A percentile compares a stretch with the other conserved stretches of the same genome.
Conservation (phyloP, 2,113 vertebrate genomes). For the Ancistrus triradiatus region DNA sequence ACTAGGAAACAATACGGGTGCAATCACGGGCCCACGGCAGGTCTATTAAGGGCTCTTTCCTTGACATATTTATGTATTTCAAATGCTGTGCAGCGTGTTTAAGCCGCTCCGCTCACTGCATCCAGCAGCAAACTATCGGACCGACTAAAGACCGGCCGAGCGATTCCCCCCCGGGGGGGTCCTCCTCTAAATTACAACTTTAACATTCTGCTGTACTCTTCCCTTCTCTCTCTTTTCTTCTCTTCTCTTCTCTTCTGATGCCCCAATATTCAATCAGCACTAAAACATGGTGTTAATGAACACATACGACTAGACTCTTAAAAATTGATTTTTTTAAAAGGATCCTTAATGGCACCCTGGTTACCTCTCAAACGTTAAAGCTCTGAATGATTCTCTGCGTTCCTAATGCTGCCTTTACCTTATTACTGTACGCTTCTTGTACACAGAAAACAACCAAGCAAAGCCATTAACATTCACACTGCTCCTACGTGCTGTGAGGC, state of each 20-base stretch:
- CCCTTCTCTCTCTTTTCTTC: not conserved
- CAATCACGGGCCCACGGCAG: slow-evolving; percentile 93
- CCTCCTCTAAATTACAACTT: slow-evolving; percentile 12
- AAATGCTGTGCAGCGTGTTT: slow-evolving; percentile 88
- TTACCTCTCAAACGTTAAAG: not conserved
- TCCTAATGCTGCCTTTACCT: no score
- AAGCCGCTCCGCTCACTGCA: slow-evolving; percentile 85
- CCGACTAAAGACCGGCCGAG: slow-evolving; percentile 31
- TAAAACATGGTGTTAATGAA: not conserved
- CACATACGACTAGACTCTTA: not conserved
- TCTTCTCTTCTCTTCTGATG: not conserved
- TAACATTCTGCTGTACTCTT: not conserved
- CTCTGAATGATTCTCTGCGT: not conserved
- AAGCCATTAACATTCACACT: no score
- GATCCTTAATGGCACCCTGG: not conserved
- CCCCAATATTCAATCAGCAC: not conserved
- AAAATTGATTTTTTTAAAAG: not conserved
- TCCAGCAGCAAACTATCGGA: slow-evolving; percentile 79
- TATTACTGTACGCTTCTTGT: no score
- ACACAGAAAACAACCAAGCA: no score
- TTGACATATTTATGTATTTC: slow-evolving; percentile 98
- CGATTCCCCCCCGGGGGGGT: slow-evolving; percentile 16
- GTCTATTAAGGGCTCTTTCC: slow-evolving; percentile 96
- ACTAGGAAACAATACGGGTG: slow-evolving; percentile 96
- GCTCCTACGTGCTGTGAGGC: no score